Percentiles rank a stretch among this genome's conserved stretches.
Conservation (phyloP, 2,113 vertebrate genomes). For the Oxyruncus cristatus region DNA sequence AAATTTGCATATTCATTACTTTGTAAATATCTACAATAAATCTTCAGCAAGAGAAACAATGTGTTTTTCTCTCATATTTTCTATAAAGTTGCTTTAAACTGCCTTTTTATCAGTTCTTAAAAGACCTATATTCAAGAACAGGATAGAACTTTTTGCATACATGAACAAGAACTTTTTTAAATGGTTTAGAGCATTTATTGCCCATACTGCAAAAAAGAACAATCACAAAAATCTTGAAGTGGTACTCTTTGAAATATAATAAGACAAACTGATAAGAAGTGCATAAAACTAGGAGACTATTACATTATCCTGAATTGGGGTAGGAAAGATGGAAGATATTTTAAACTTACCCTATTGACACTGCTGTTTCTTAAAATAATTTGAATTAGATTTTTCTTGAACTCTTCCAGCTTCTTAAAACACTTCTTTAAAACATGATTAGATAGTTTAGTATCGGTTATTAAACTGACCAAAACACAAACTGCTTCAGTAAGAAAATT, state of each 20-base stretch:
- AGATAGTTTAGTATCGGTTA: constrained; percentile 69
- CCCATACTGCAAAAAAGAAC: neutral
- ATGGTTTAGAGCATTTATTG: neutral
- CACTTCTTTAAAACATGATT: constrained; percentile 70
- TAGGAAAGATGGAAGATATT: neutral
- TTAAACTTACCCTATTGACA: constrained; percentile 80
- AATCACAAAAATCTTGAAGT: neutral
- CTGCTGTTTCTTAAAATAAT: constrained; percentile 72
- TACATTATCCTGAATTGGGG: neutral
- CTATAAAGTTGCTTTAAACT: neutral
- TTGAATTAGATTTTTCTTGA: constrained; percentile 75
- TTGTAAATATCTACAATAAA: neutral
- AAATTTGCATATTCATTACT: neutral
- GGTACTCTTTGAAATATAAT: neutral
- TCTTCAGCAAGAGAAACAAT: neutral
- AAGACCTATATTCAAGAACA: neutral
- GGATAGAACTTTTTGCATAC: neutral
- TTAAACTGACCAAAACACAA: constrained; percentile 59
- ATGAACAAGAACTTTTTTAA: neutral
- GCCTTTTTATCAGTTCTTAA: neutral
- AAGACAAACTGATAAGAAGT: neutral
- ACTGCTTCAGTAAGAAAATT: constrained; percentile 74
- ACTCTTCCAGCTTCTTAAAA: constrained; percentile 76
- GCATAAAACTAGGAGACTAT: neutral
- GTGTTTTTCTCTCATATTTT: neutral